These are phyloP conservation scores for Drosophila formosana DNA, from an alignment of 2,888 invertebrate species.

Conservation along the genomic window DNA sequence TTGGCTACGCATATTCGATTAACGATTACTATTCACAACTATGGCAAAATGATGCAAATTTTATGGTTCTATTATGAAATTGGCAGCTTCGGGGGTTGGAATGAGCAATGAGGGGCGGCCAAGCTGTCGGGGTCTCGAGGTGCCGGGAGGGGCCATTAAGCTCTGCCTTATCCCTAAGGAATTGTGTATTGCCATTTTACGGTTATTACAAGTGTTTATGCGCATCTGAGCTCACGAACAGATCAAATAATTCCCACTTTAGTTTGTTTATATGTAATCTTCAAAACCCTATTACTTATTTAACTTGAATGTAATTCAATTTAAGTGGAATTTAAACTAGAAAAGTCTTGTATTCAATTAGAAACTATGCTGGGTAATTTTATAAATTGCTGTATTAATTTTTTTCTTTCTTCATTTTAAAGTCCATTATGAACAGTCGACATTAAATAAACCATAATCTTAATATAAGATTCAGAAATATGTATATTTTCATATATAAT, in stretches of 20 bases:
- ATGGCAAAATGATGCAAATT: constrained; percentile 48
- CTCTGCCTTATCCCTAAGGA: constrained; percentile 19
- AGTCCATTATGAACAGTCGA: too few species aligned
- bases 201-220: constrained; percentile 13
- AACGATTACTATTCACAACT: constrained; percentile 31
- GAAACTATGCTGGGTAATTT: too few species aligned
- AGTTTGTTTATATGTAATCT: constrained; percentile 1
- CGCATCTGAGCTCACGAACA: neutral
- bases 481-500: too few species aligned
- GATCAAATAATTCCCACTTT: neutral
- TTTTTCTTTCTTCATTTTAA: too few species aligned
- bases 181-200: constrained; percentile 20
- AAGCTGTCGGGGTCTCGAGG: neutral
- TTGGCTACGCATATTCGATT: constrained; percentile 41
- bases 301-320: too few species aligned
- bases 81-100: neutral
- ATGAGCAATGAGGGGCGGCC: neutral
- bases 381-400: too few species aligned
- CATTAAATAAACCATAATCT: too few species aligned
- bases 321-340: too few species aligned
- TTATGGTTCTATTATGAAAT: constrained; percentile 26
- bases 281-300: neutral
- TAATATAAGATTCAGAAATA: too few species aligned
- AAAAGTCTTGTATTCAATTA: too few species aligned
- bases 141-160: constrained; percentile 3